These are phyloP conservation scores for Scortum barcoo DNA, from an alignment of 2,113 vertebrate species.

Conservation along the genomic window DNA sequence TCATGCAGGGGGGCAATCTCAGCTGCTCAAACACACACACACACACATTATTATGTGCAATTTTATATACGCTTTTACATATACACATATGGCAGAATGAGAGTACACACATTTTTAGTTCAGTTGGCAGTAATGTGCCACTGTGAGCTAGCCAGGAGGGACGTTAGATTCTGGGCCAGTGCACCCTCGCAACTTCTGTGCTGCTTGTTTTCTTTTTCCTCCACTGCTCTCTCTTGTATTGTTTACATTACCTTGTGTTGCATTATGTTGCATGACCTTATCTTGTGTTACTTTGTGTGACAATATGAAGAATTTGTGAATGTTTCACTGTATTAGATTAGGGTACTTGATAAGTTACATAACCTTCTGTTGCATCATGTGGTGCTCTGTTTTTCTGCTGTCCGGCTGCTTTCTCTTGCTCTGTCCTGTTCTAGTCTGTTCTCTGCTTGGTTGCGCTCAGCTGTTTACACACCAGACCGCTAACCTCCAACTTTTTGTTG, in stretches of 20 bases:
- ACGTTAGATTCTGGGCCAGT: slow-evolving; percentile 74
- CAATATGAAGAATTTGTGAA: background rate
- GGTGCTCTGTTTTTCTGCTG: slow-evolving; percentile 13
- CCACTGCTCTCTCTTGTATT: background rate
- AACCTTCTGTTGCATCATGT: slow-evolving; percentile 10
- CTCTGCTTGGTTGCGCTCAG: slow-evolving; percentile 19
- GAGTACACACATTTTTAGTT: slow-evolving; percentile 54
- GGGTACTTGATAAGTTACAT: slow-evolving; percentile 18
- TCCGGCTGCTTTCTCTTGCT: background rate
- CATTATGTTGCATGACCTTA: slow-evolving; percentile 9
- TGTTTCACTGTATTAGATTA: background rate
- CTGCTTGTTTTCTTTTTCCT: slow-evolving; percentile 14
- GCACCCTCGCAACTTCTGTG: slow-evolving; percentile 47
- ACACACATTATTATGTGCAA: slow-evolving; percentile 16
- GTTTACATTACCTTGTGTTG: slow-evolving; percentile 1
- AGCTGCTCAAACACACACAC: slow-evolving; percentile 63
- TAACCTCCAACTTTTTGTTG: background rate
- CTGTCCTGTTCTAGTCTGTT: background rate
- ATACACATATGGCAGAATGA: slow-evolving; percentile 63
- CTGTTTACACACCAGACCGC: slow-evolving; percentile 15
- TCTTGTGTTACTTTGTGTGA: slow-evolving; percentile 9
- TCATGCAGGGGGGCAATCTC: slow-evolving; percentile 63
- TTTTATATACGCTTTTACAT: slow-evolving; percentile 42
- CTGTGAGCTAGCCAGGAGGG: slow-evolving; percentile 69
- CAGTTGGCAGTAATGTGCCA: slow-evolving; percentile 62